Evolutionary conservation across 2,888 invertebrate species (phyloP), one percentile per base, ranked within the genome.

Genomic region (Mesorhabditis sp.): DNA sequence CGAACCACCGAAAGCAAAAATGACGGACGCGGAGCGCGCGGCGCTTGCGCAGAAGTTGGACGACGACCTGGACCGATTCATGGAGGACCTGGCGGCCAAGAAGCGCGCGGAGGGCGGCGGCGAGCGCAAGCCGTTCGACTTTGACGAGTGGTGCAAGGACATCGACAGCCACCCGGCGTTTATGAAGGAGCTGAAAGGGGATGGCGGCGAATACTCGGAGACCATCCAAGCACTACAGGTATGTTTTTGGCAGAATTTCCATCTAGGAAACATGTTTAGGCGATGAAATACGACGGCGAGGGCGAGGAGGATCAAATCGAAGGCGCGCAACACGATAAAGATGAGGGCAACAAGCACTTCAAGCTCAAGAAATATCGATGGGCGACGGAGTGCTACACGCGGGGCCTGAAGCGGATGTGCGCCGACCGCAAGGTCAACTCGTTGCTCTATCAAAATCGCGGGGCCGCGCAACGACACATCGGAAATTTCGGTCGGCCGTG

Each of bases 291-390:
- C 87, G 87, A 88, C 72, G 82, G 83, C 67, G 87, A 87, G 63
- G 76, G 77, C n/a, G 74, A 73, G 10, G 93, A 94, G 83, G 82
- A 83, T 65, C 71, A 74, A 42, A 61, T 72, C 50, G 95, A 94
- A 85, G 88, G 94, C 43, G 95, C 96, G 0, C 88, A 88, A 0
- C 92, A 91, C 77, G 94, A 95, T 86, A 96, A 95, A 86, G 93
- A 94, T 70, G 97, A 97, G 88, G 98, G 97, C 0, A 95, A 95
- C 86, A 92, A 92, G 79, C 93, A 95, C 87, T 95, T 94, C 86
- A 93, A 94, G 85, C 91, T 92, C 83, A 95, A 93, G 86, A 95
- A 96, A 85, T 98, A 95, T 85, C 89, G 93, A 74, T 89, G 93
- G 86, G 93, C 95, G 0, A 91, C 94, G 58, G 87, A 87, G 44